Evolutionary conservation across 2,888 invertebrate species (phyloP).

Genomic region (Odiellus spinosus): DNA sequence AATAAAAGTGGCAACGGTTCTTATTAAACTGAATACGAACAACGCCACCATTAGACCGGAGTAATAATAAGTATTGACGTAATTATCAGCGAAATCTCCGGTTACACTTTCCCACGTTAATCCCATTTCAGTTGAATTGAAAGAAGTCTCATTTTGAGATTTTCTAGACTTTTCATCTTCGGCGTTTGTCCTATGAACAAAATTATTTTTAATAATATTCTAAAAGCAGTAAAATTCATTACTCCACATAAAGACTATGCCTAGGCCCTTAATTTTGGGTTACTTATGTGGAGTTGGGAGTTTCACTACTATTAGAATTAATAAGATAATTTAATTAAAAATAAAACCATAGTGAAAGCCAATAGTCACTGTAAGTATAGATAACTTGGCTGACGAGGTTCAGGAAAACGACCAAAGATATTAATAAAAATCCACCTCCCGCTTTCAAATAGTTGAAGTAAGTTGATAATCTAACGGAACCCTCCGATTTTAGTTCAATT

Average conservation of each 20-base stretch:
- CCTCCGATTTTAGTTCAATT: not conserved
- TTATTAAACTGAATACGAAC: slow-evolving; percentile 15
- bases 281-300: too few relatives aligned
- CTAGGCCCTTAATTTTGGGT: too few relatives aligned
- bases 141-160: not conserved
- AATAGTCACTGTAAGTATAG: slow-evolving; percentile 18
- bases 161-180: too few relatives aligned
- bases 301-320: too few relatives aligned
- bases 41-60: slow-evolving; percentile 9
- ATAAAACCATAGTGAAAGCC: slow-evolving; percentile 17
- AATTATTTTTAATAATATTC: too few relatives aligned
- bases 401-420: slow-evolving; percentile 25
- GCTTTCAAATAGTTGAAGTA: slow-evolving; percentile 31
- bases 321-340: too few relatives aligned
- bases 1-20: slow-evolving; percentile 18
- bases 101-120: too few relatives aligned
- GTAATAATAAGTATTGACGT: slow-evolving; percentile 9
- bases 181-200: slow-evolving; percentile 10
- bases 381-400: slow-evolving; percentile 29
- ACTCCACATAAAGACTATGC: too few relatives aligned
- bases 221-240: too few relatives aligned
- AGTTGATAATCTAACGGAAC: slow-evolving; percentile 16
- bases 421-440: slow-evolving; percentile 27
- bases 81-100: not conserved
- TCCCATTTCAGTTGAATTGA: not conserved